phyloP scores from a whole-genome alignment of 2,888 invertebrate species.

The Hemithea aestivaria region DNA sequence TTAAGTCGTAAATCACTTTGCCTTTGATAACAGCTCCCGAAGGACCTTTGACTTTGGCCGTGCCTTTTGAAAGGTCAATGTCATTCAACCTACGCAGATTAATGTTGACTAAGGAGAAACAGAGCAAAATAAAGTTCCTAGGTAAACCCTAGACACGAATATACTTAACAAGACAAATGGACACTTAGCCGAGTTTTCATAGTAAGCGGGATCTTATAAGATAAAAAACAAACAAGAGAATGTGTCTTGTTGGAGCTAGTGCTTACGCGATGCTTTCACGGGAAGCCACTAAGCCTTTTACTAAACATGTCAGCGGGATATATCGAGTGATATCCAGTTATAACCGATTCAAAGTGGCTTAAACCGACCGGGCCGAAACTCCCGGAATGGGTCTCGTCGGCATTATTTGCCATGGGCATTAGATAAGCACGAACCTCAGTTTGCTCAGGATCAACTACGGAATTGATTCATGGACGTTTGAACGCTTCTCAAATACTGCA shows the following conservation, averaged over 20 bases:
- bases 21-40: constrained; percentile 11
- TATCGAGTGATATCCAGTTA: neutral
- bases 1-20: constrained; percentile 14
- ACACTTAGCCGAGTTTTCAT: too few relatives aligned
- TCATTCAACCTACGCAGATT: constrained; percentile 13
- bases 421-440: constrained; percentile 45
- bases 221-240: too few relatives aligned
- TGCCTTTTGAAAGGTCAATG: constrained; percentile 20
- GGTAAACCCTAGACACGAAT: too few relatives aligned
- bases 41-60: constrained; percentile 13
- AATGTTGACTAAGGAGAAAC: constrained; percentile 2
- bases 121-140: neutral
- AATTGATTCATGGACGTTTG: constrained; percentile 25
- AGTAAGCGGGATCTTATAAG: too few relatives aligned
- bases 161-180: too few relatives aligned
- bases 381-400: constrained; percentile 44
- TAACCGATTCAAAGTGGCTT: neutral
- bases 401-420: constrained; percentile 55
- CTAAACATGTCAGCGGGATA: neutral
- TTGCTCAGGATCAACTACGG: constrained; percentile 38
- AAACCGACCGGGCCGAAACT: constrained; percentile 31
- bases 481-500: neutral
- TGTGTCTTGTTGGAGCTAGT: too few relatives aligned
- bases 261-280: too few relatives aligned
- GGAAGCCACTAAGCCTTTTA: too few relatives aligned